Conservation (phyloP, 2,888 invertebrate species). For the Eristalinus sepulchralis region DNA sequence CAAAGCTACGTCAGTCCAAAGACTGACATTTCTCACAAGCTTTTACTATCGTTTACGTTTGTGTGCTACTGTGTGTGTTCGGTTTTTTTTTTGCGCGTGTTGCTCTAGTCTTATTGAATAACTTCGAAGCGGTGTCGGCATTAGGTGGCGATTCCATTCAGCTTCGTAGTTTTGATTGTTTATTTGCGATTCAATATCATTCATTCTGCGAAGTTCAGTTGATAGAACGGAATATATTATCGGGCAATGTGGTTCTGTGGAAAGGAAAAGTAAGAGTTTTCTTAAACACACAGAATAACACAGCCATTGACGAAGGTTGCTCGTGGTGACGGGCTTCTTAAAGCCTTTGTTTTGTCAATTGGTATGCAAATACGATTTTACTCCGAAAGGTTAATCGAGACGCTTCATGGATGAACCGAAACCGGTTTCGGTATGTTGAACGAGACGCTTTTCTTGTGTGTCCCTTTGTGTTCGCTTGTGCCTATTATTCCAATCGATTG, state of each 20-base stretch:
- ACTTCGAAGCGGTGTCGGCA: conserved; percentile 2
- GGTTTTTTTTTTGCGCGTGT: not conserved
- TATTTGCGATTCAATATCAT: conserved; percentile 34
- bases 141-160: not conserved
- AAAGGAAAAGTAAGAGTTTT: conserved; percentile 47
- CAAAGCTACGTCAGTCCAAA: not conserved
- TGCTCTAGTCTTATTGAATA: conserved; percentile 2
- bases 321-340: not conserved
- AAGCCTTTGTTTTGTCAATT: conserved; percentile 6
- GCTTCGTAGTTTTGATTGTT: conserved; percentile 38
- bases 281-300: not conserved
- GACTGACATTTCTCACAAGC: conserved; percentile 21
- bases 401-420: not conserved
- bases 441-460: not conserved
- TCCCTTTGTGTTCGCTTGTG: not conserved
- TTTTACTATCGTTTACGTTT: conserved; percentile 57
- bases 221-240: conserved; percentile 33
- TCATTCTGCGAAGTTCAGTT: conserved; percentile 18
- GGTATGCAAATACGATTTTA: conserved; percentile 17
- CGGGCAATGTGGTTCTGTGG: conserved; percentile 19
- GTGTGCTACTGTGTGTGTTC: not conserved
- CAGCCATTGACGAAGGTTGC: not conserved
- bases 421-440: not conserved
- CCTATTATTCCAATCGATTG: not conserved
- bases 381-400: not conserved